Base-by-base conservation (phyloP, 2,113 vertebrate genomes). In the Perognathus longimembris region DNA sequence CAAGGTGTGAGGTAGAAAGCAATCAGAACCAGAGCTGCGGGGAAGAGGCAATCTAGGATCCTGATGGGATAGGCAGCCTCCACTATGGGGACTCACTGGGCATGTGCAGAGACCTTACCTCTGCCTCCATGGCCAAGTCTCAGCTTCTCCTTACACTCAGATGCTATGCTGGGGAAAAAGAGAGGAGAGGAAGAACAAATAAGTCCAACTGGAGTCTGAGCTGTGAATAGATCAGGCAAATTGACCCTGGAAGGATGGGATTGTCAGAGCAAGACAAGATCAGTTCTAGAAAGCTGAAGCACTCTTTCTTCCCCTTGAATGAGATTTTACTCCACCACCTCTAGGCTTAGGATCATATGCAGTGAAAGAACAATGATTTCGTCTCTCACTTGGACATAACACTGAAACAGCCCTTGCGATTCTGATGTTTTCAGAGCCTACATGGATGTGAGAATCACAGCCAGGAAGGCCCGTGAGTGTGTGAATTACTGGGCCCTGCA, bases 241-340 rank as follows among this genome's bases (percentile, higher is more conserved):
- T 10, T 6, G 38, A 22, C 18, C 28, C 50, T 38, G 2, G 1
- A 34, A 85, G 15, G 50, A 28, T 74, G 30, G 40, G 36, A 42
- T 84, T 36, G 57, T 67, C 34, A 63, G 59, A 78, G 34, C n/a
- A 63, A 84, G 54, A 71, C 6, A 7, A 91, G 73, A 38, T 57
- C 66, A 17, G 28, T 83, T 84, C 70, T 78, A 71, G 57, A 85
- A 95, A 81, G 86, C 42, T 1, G 32, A 90, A 67, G 40, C 18
- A n/a, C 21, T 22, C 1, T 50, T 90, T 77, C 24, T 85, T 67
- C 40, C 67, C 64, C 61, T 70, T 78, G 36, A 54, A 36, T 75
- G 69, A 64, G 70, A 57, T 45, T 36, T 70, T 28, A 32, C 34
- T 42, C 64, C 30, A 74, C 24, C 4, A 7, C n/a, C 22, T 83